Conservation (phyloP, 2,113 vertebrate genomes). For the Porphyrio hochstetteri region DNA sequence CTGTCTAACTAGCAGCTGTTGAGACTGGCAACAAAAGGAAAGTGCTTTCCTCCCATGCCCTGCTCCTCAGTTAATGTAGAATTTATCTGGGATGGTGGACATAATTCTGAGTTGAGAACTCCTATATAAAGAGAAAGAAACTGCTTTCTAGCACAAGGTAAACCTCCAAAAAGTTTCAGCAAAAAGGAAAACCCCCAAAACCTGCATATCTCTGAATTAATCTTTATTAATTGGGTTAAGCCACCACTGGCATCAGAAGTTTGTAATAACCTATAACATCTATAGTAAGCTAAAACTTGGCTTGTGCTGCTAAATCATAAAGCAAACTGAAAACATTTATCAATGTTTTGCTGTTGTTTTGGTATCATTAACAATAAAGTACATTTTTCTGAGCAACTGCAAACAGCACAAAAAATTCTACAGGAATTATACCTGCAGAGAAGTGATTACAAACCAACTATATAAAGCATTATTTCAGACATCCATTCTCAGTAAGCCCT, state of each 20-base stretch:
- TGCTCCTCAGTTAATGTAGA: neutral
- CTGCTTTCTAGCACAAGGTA: neutral
- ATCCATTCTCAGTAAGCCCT: neutral
- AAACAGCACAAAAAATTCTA: neutral
- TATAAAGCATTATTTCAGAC: neutral
- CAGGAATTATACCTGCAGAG: neutral
- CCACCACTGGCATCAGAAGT: neutral
- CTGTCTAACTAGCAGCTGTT: neutral
- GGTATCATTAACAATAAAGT: neutral
- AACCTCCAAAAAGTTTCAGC: neutral
- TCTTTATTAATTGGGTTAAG: neutral
- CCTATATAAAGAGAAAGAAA: neutral
- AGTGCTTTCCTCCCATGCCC: neutral
- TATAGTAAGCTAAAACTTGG: neutral
- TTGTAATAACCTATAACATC: neutral
- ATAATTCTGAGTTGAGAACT: neutral
- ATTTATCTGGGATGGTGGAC: neutral
- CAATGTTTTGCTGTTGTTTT: neutral
- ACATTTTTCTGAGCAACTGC: neutral
- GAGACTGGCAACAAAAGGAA: neutral
- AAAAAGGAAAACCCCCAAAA: neutral
- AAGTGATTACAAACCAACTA: neutral
- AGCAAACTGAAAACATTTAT: neutral
- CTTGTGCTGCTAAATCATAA: neutral
- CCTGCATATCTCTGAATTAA: neutral